Base-by-base conservation (phyloP, 2,797 vertebrate species). In the Eutrigla gurnardus region DNA sequence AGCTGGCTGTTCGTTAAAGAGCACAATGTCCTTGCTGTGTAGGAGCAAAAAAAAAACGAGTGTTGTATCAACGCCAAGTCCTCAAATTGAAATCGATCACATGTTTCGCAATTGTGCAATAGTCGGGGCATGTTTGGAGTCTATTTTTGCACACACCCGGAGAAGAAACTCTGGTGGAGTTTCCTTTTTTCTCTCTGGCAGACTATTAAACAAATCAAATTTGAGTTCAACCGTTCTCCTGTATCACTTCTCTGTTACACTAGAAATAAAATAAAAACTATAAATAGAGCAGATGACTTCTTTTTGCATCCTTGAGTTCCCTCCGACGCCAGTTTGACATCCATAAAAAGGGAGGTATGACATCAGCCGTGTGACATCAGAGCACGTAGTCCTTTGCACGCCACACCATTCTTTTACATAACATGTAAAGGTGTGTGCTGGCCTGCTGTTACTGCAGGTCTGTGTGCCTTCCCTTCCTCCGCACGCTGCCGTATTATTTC, bases 401-500 rank as follows among this genome's bases (percentile, higher is more conserved):
- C 18, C 42, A 70, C 61, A 25, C 42, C 25, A 6, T 39, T 17
- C 36, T 53, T 80, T 89, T 89, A 84, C 83, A 79, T 85, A 83
- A 77, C 68, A 81, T 83, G 67, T 77, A 80, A 81, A 88, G 77
- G 68, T 86, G 82, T 76, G 85, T 79, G 78, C 66, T 61, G 64
- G 73, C 62, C 62, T 68, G 63, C 70, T 81, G 70, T 78, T 69
- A 47, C 65, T 73, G 74, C 81, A 75, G 53, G 75, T 79, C 65
- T 25, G n/a, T 43, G 63, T 53, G 59, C 73, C 62, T 54, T 80
- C 82, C 70, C 68, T 52, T 58, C 78, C 70, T 80, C 6, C 47
- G 18, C 33, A 54, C 14, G 52, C 13, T 32, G 25, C 50, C 7
- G 5, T 53, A 35, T 54, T 33, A 40, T 46, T 87, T 91, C 85